Evolutionary conservation across 2,888 invertebrate species (phyloP).

Genomic region (Lypha dubia): DNA sequence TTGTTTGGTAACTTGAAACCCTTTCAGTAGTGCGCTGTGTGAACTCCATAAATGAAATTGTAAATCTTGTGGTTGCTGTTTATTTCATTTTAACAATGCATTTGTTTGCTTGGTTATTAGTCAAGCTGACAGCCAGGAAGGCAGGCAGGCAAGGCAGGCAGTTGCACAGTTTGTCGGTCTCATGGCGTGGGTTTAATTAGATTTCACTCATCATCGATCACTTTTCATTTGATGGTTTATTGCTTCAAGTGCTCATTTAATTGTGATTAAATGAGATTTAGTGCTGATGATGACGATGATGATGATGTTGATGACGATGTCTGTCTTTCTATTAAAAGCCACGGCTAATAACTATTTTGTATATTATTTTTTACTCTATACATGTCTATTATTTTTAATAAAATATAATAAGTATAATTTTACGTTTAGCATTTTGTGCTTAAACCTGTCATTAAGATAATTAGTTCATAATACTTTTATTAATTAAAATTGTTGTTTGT

Average conservation of each 20-base stretch:
- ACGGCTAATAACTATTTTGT: background rate
- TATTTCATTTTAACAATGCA: conserved; percentile 23
- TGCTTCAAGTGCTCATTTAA: conserved; percentile 68
- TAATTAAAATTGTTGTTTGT: conserved; percentile 37
- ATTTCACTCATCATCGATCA: conserved; percentile 73
- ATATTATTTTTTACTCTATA: background rate
- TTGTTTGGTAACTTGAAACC: conserved; percentile 72
- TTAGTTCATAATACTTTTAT: conserved; percentile 56
- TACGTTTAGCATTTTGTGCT: background rate
- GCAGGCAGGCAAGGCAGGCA: background rate
- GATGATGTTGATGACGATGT: conserved; percentile 21
- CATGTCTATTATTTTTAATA: conserved; percentile 7
- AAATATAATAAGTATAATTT: conserved; percentile 16
- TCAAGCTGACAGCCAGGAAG: background rate
- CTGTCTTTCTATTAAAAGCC: background rate
- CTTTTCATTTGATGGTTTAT: conserved; percentile 72
- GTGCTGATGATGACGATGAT: conserved; percentile 34
- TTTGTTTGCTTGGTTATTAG: conserved; percentile 55
- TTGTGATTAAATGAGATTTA: conserved; percentile 64
- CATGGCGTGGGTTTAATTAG: conserved; percentile 72
- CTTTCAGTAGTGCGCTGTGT: conserved; percentile 46
- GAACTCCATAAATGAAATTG: background rate
- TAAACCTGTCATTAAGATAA: conserved; percentile 65
- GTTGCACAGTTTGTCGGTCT: conserved; percentile 6
- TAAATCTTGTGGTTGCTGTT: conserved; percentile 28